These are phyloP conservation scores for Amphiprion ocellaris DNA, from an alignment of 2,113 vertebrate species.

Conservation along the genomic window DNA sequence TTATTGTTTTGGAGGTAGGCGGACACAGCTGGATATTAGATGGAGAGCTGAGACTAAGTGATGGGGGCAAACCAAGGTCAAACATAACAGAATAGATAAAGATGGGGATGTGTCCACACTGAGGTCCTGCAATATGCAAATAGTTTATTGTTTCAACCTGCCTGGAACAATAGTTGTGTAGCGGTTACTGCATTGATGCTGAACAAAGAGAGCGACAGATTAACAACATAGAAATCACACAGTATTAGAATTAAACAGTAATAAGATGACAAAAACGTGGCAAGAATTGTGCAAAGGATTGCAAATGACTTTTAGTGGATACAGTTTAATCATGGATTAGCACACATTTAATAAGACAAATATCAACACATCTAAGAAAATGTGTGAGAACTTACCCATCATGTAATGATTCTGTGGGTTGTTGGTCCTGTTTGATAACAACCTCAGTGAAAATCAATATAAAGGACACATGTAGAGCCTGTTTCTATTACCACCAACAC, in stretches of 20 bases:
- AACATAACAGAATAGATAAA: slow-evolving; percentile 38
- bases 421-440: too few species aligned
- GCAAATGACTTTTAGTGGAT: neutral
- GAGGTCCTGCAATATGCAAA: slow-evolving; percentile 42
- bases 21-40: slow-evolving; percentile 64
- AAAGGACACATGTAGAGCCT: too few species aligned
- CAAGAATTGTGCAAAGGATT: neutral
- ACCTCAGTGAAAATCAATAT: too few species aligned
- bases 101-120: slow-evolving; percentile 19
- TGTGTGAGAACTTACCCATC: too few species aligned
- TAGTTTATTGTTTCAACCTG: slow-evolving; percentile 27
- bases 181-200: neutral
- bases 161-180: neutral
- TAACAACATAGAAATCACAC: too few species aligned
- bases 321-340: too few species aligned
- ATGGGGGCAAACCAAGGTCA: slow-evolving; percentile 68
- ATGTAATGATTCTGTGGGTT: too few species aligned
- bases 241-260: neutral
- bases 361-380: too few species aligned
- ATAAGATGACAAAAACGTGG: too few species aligned
- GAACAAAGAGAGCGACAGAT: too few species aligned
- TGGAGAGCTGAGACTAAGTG: slow-evolving; percentile 31
- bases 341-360: too few species aligned
- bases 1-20: slow-evolving; percentile 74
- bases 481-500: neutral